Base-by-base conservation (phyloP, 2,797 vertebrate species). In the Propithecus perrieri region DNA sequence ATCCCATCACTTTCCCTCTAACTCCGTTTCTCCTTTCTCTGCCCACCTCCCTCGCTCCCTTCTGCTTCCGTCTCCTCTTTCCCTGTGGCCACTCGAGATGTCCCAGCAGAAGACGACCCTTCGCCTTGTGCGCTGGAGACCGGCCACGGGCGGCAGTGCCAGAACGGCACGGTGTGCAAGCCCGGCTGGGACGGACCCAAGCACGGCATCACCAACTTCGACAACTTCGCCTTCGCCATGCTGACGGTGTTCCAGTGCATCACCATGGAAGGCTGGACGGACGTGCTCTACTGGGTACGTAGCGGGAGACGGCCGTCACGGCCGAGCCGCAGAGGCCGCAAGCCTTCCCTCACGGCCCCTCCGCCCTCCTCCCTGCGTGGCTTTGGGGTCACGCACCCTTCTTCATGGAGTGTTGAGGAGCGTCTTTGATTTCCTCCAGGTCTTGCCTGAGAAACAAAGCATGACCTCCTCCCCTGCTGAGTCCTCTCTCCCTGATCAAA, bases 151-250 rank as follows among this genome's bases (percentile, higher is more conserved):
- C 98, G 99, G 46, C 99, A 99, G 98, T 99, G 99, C 95, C 98
- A 98, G 95, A 99, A 99, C 0, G 99, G 98, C 96, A 99, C 99
- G 0, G 97, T 99, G 85, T 99, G 99, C 98, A 98, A 97, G 92
- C 94, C 98, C 46, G 99, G 99, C 83, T 99, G 99, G 99, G 99
- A 99, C 18, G 99, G 99, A 7, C 99, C 99, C 0, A 99, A 99
- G 91, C 99, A 99, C 1, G 99, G 99, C 98, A 99, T 99, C 97
- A 99, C 99, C 61, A 99, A 99, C 98, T 99, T 99, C 18, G 99
- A 99, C 99, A 99, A 99, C 96, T 99, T 99, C 93, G 99, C 99
- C 95, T 99, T 99, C 93, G 99, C 99, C 98, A 99, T 99, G 99
- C 98, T 99, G 97, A 99, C 99, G 0, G 99, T 99, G 97, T 99